Conservation (phyloP, 2,797 vertebrate species). For the Phrynocephalus forsythii region DNA sequence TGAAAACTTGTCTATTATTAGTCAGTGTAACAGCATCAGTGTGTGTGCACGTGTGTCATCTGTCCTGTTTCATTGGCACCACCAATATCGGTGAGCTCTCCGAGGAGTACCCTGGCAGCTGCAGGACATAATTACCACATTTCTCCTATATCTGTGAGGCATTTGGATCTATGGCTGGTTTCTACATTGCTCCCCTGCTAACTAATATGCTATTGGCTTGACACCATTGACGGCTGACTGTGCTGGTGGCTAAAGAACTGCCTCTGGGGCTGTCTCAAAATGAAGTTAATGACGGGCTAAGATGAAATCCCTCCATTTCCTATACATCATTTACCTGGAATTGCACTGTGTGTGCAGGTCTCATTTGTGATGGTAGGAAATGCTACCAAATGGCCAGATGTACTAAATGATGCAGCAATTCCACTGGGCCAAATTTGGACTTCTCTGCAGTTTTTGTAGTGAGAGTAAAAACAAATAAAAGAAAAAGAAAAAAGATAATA, state of each 20-base stretch:
- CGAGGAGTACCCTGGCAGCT: slow-evolving; percentile 76
- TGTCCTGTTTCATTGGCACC: slow-evolving; percentile 65
- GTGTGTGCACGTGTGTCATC: slow-evolving; percentile 31
- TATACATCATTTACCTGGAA: slow-evolving; percentile 76
- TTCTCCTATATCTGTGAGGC: slow-evolving; percentile 79
- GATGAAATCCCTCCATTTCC: slow-evolving; percentile 68
- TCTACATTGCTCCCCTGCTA: slow-evolving; percentile 80
- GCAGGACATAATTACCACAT: slow-evolving; percentile 80
- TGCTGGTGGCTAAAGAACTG: slow-evolving; percentile 76
- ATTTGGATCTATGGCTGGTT: slow-evolving; percentile 77
- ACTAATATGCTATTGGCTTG: slow-evolving; percentile 75
- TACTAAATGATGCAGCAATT: slow-evolving; percentile 73
- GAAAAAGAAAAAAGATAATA: slow-evolving; percentile 1
- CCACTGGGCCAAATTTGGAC: slow-evolving; percentile 59
- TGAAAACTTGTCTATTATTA: slow-evolving; percentile 59
- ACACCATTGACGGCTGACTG: slow-evolving; percentile 79
- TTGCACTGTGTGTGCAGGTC: slow-evolving; percentile 55
- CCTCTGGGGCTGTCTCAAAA: slow-evolving; percentile 78
- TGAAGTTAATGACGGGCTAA: slow-evolving; percentile 79
- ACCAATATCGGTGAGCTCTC: slow-evolving; percentile 72
- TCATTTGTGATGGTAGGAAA: slow-evolving; percentile 56
- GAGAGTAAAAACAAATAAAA: slow-evolving; percentile 6
- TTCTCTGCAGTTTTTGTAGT: slow-evolving; percentile 67
- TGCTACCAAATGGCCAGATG: slow-evolving; percentile 55
- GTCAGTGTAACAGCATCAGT: background rate